These are phyloP conservation scores for Eurytemora carolleeae DNA, from an alignment of 1,140 invertebrate genomes.

Conservation along the genomic window DNA sequence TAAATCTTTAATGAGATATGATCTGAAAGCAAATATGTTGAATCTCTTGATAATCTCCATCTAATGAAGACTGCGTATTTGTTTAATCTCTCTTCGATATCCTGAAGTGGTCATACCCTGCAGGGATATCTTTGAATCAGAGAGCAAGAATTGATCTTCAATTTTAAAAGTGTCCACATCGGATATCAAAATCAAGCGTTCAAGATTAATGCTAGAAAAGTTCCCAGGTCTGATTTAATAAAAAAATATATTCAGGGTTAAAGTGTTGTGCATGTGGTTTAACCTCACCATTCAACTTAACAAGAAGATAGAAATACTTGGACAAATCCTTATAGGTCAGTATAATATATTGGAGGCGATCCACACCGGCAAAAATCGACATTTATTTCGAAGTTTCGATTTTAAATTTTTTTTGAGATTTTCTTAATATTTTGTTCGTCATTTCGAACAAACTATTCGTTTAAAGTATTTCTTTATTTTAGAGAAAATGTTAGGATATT, in stretches of 20 bases:
- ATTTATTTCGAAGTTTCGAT: too few relatives aligned
- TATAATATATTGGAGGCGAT: too few relatives aligned
- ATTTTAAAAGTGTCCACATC: too few relatives aligned
- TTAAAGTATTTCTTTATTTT: not conserved
- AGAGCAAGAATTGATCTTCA: not conserved
- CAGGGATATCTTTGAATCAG: not conserved
- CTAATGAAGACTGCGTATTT: too few relatives aligned
- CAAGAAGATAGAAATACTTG: not conserved
- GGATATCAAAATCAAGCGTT: too few relatives aligned
- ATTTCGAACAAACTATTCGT: not conserved
- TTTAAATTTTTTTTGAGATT: not conserved
- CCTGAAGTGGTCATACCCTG: not conserved
- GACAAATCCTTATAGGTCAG: not conserved
- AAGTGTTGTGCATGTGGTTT: not conserved
- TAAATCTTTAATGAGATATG: too few relatives aligned
- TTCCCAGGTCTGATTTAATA: not conserved
- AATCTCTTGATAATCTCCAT: too few relatives aligned
- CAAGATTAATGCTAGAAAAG: too few relatives aligned
- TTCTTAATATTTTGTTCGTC: not conserved
- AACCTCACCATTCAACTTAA: not conserved
- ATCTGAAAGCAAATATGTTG: too few relatives aligned
- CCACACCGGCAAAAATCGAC: too few relatives aligned
- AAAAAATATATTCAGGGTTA: not conserved
- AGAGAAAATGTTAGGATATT: not conserved
- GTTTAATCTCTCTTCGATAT: not conserved